These are phyloP conservation scores for Semotilus atromaculatus DNA, from an alignment of 2,797 vertebrate species.

Conservation along the genomic window DNA sequence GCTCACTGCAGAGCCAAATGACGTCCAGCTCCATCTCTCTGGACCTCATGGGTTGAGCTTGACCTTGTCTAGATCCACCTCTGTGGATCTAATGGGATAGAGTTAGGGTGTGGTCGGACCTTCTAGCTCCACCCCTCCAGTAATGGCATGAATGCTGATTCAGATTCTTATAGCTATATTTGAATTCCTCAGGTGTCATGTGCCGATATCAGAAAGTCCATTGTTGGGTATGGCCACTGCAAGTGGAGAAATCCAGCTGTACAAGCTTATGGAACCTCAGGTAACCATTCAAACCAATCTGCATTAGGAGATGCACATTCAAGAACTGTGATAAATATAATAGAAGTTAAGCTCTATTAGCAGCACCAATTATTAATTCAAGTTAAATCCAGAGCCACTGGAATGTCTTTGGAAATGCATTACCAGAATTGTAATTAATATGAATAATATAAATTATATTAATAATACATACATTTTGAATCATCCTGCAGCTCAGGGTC, in stretches of 20 bases:
- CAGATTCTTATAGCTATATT: neutral
- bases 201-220: conserved; percentile 78
- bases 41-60: neutral
- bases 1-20: neutral
- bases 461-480: neutral
- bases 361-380: neutral
- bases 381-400: neutral
- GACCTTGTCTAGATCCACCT: neutral
- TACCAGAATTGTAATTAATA: neutral
- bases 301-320: neutral
- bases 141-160: neutral
- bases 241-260: conserved; percentile 83
- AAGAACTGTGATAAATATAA: too few species aligned
- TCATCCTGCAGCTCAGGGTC: neutral
- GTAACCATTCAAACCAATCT: conserved; percentile 74
- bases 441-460: neutral
- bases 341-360: neutral
- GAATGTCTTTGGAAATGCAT: neutral
- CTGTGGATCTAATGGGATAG: neutral
- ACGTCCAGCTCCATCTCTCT: neutral
- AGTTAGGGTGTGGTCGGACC: neutral
- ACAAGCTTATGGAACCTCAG: conserved; percentile 77
- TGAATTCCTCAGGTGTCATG: conserved; percentile 84
- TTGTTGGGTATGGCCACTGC: conserved; percentile 87
- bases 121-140: neutral